Conservation (phyloP, 2,888 invertebrate genomes). For the Teleiodes luculella region DNA sequence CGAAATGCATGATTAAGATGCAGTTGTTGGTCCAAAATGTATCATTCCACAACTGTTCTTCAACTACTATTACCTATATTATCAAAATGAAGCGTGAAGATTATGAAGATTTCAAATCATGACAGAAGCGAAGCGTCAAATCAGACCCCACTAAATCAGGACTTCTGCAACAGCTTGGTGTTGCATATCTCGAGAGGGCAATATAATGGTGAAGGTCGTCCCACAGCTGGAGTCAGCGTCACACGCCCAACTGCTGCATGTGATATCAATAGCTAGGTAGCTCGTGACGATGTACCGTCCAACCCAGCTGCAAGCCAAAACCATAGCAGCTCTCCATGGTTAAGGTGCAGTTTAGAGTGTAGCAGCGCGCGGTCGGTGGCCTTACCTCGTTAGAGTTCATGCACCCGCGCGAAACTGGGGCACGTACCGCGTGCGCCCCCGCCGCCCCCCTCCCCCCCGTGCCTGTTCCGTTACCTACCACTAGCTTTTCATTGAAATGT, state of each 20-base stretch:
- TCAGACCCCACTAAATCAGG: no score
- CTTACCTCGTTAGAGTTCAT: constrained; percentile 79
- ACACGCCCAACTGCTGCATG: constrained; percentile 63
- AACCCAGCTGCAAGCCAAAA: constrained; percentile 35
- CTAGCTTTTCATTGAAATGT: constrained; percentile 72
- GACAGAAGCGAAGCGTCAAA: no score
- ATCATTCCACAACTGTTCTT: no score
- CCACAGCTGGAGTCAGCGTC: constrained; percentile 70
- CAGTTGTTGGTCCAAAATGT: no score
- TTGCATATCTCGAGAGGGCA: constrained; percentile 53
- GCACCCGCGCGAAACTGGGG: constrained; percentile 77
- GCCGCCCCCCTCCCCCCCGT: constrained; percentile 37
- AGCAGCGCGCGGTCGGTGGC: constrained; percentile 69
- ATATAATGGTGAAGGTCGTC: constrained; percentile 72
- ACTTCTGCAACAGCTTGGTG: constrained; percentile 18
- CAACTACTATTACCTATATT: no score
- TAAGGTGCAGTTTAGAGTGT: constrained; percentile 55
- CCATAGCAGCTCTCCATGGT: constrained; percentile 23
- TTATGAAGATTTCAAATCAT: no score
- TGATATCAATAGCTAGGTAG: constrained; percentile 67
- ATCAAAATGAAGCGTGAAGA: no score
- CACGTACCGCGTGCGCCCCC: constrained; percentile 68
- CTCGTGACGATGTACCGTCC: constrained; percentile 66
- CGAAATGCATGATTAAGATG: no score
- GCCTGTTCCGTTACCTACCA: constrained; percentile 65